Evolutionary conservation across 2,113 vertebrate genomes (phyloP), one percentile per base, ranked within the genome.

Genomic region (Nettapus auritus): DNA sequence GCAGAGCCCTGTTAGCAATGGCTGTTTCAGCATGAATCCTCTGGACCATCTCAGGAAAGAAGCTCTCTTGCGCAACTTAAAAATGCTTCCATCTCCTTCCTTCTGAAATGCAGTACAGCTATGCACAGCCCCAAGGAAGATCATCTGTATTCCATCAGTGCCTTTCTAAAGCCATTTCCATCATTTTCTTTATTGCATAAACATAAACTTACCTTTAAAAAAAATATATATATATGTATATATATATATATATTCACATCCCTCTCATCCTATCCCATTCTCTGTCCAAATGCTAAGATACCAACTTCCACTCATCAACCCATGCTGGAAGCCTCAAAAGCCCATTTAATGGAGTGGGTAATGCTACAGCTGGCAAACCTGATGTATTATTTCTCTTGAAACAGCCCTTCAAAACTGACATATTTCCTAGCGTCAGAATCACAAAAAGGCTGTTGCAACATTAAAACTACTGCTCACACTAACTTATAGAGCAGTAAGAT

Each of bases 61-160:
- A 85, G 29, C 8, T 5, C 7, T 34, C 12, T 2, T 48, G 13
- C 8, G 38, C 38, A 56, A 56, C 31, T 28, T 44, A 8, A 40
- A 59, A 90, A 42, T 9, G 2, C 19, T 79, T 55, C n/a, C 12
- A 28, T 6, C 6, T 5, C 12, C 67, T 75, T 22, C 17, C 44
- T 22, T 63, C 50, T 36, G 46, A 90, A 62, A 3, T 16, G 7
- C 26, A 40, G 12, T 4, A 42, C 4, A 77, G 12, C 38, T 19
- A 2, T 2, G 11, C 1, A 31, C 46, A 80, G 3, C 9, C 31
- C 12, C 50, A 66, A 8, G 9, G 38, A 76, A 42, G 29, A 7
- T 83, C 57, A 82, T 11, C 42, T 55, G 28, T 31, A 66, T 5
- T 56, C 26, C 20, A 56, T 6, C 59, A 57, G 5, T 0, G 0